phyloP scores from a whole-genome alignment of 2,888 invertebrate genomes.

The Notodonta ziczac region DNA sequence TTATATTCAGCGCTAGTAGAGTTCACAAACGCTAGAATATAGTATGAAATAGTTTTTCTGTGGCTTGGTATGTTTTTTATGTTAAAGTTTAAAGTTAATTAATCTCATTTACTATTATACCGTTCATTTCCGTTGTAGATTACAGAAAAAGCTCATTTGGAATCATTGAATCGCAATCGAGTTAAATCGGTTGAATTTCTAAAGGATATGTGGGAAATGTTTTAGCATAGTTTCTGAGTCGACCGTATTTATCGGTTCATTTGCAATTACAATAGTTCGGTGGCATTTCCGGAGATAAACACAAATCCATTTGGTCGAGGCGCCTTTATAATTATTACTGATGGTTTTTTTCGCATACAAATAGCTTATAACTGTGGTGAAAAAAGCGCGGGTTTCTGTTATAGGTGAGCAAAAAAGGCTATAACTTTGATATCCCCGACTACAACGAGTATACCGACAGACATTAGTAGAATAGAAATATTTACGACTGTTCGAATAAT shows the following conservation, averaged over 20 bases:
- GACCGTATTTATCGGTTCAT: slow-evolving; percentile 36
- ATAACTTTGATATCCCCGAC: slow-evolving; percentile 50
- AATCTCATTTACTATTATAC: slow-evolving; percentile 5
- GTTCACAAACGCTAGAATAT: too few species aligned
- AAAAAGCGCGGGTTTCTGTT: slow-evolving; percentile 41
- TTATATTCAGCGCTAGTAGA: too few species aligned
- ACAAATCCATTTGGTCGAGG: slow-evolving; percentile 42
- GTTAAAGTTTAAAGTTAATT: neutral
- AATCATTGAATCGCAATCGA: slow-evolving; percentile 24
- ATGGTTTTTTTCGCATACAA: slow-evolving; percentile 55
- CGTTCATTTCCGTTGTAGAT: slow-evolving; percentile 53
- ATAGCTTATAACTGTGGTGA: slow-evolving; percentile 36
- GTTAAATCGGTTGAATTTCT: slow-evolving; percentile 38
- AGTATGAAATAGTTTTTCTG: too few species aligned
- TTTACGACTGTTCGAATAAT: slow-evolving; percentile 37
- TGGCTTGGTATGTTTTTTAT: neutral
- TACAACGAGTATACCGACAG: slow-evolving; percentile 25
- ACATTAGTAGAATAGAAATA: slow-evolving; percentile 27
- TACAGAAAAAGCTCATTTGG: slow-evolving; percentile 50
- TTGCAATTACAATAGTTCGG: slow-evolving; percentile 46
- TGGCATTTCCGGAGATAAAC: slow-evolving; percentile 57
- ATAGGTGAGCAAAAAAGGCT: slow-evolving; percentile 33
- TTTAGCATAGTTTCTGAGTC: slow-evolving; percentile 36
- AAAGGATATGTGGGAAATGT: slow-evolving; percentile 31
- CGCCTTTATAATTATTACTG: slow-evolving; percentile 46